Conservation (phyloP, 2,113 vertebrate genomes). For the Acanthisitta chloris region DNA sequence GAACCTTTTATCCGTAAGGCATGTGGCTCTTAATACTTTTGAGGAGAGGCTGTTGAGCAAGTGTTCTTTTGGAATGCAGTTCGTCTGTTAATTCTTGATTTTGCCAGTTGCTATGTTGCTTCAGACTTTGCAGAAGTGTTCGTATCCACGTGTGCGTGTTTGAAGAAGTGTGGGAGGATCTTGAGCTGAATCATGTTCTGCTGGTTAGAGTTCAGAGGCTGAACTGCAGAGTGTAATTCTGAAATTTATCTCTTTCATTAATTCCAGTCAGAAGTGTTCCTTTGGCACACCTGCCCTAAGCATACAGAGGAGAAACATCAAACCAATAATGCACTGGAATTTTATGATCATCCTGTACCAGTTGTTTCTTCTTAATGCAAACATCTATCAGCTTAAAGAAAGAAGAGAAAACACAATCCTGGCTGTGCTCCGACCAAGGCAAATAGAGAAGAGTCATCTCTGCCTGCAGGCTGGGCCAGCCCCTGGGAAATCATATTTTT, state of each 20-base stretch:
- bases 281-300: neutral
- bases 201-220: neutral
- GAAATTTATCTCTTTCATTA: neutral
- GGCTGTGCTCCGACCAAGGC: neutral
- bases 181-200: neutral
- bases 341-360: neutral
- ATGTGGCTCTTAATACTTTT: neutral
- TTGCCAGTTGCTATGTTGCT: constrained; percentile 3
- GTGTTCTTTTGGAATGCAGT: constrained; percentile 22
- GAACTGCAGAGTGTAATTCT: neutral
- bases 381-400: neutral
- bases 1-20: neutral
- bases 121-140: constrained; percentile 30
- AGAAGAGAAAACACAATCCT: neutral
- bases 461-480: neutral
- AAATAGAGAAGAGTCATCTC: neutral
- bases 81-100: constrained; percentile 4
- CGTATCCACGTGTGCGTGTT: neutral
- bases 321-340: neutral
- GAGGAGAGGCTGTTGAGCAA: constrained; percentile 16
- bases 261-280: neutral
- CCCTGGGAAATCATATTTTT: neutral
- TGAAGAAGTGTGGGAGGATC: neutral
- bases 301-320: neutral
- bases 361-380: neutral